Evolutionary conservation across 2,888 invertebrate species (phyloP).

Genomic region (Polydrusus cervinus): DNA sequence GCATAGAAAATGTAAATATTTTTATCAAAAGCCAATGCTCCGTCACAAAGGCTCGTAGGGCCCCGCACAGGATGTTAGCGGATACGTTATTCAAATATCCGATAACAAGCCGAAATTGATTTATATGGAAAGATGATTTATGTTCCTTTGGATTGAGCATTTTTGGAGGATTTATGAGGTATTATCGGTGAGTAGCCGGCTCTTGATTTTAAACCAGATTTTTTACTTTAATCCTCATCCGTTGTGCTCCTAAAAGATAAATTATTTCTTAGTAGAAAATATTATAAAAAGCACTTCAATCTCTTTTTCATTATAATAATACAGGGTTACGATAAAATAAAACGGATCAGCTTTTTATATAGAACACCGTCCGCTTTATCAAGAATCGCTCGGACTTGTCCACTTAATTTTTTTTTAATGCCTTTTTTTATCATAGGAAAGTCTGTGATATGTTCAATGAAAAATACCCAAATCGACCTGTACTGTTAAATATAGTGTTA

Average conservation of each 20-base stretch:
- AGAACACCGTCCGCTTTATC: too few species aligned
- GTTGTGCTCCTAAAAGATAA: neutral
- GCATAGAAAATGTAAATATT: constrained; percentile 31
- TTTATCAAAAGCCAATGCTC: constrained; percentile 34
- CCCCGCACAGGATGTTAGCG: constrained; percentile 43
- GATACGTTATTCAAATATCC: constrained; percentile 54
- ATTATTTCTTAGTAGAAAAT: too few species aligned
- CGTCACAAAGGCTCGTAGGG: constrained; percentile 45
- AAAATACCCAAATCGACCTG: too few species aligned
- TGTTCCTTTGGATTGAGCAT: constrained; percentile 33
- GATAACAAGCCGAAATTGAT: constrained; percentile 51
- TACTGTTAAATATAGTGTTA: too few species aligned
- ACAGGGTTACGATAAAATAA: too few species aligned
- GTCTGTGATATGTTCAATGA: too few species aligned
- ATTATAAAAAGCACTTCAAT: too few species aligned
- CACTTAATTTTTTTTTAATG: too few species aligned
- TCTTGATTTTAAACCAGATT: constrained; percentile 26
- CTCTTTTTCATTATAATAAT: too few species aligned
- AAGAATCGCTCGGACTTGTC: too few species aligned
- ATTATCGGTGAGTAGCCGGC: constrained; percentile 24
- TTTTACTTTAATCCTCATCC: constrained; percentile 16
- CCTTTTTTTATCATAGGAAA: too few species aligned
- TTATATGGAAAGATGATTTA: constrained; percentile 49
- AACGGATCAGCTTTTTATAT: too few species aligned
- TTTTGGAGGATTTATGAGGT: constrained; percentile 34